phyloP scores from a whole-genome alignment of 1,140 invertebrate species.

The Anastatus disparis region DNA sequence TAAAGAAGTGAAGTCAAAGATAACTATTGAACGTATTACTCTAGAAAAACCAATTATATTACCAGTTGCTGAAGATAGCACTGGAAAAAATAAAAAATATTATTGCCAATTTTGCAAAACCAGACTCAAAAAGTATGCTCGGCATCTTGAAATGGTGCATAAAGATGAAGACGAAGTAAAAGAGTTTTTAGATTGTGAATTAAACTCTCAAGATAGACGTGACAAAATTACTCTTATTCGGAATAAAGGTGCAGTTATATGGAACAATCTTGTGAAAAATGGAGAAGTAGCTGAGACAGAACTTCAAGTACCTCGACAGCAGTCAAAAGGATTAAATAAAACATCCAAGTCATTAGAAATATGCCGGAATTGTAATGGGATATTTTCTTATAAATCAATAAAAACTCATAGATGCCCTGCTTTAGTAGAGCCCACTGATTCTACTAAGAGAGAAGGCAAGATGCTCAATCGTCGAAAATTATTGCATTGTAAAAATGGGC shows the following conservation, averaged over 20 bases:
- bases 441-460: neutral
- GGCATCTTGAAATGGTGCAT: neutral
- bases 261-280: neutral
- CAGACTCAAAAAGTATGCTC: neutral
- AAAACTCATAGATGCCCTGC: neutral
- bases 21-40: too few relatives aligned
- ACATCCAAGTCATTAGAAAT: neutral
- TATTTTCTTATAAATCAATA: neutral
- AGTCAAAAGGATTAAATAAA: neutral
- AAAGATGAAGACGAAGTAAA: neutral
- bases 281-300: too few relatives aligned
- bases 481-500: neutral
- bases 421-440: neutral
- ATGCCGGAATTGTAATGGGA: neutral
- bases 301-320: neutral
- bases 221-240: neutral
- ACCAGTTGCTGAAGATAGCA: neutral
- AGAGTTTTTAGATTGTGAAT: neutral
- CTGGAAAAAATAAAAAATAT: neutral
- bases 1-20: too few relatives aligned
- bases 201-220: neutral
- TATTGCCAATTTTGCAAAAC: neutral
- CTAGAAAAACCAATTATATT: too few relatives aligned
- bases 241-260: neutral
- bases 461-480: neutral